A percentile compares a stretch with the other conserved stretches of the same genome.
These are phyloP conservation scores for Marmota monax DNA, from an alignment of 2,113 vertebrate genomes.

Conservation along the genomic window DNA sequence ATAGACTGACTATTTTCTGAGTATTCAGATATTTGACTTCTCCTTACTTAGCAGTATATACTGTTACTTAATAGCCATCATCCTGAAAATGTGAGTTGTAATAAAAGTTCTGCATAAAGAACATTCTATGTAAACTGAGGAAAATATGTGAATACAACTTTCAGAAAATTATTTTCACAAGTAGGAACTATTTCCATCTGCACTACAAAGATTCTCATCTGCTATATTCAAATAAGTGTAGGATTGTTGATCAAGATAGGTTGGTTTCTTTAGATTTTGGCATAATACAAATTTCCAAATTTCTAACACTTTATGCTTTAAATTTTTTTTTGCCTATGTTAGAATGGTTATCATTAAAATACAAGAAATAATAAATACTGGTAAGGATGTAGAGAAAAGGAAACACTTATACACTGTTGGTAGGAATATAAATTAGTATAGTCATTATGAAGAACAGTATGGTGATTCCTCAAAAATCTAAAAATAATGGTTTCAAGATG, in stretches of 20 bases:
- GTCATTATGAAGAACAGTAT: background rate
- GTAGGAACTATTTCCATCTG: background rate
- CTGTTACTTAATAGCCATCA: background rate
- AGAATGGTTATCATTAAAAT: background rate
- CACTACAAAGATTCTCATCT: background rate
- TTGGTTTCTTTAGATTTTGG: background rate
- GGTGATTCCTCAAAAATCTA: background rate
- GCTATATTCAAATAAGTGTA: conserved; percentile 5
- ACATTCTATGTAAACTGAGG: background rate
- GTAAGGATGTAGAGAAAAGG: background rate
- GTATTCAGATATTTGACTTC: background rate
- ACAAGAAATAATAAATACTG: background rate
- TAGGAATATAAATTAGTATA: background rate
- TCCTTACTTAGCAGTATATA: background rate
- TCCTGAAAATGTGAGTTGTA: conserved; percentile 10
- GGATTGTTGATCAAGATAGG: background rate
- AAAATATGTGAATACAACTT: background rate
- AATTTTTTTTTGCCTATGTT: background rate
- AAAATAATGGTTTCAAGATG: too few species aligned
- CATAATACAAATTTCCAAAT: background rate
- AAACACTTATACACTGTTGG: background rate
- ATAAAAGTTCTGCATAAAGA: conserved; percentile 25
- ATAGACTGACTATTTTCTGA: background rate
- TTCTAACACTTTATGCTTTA: background rate
- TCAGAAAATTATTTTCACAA: background rate